phyloP scores from a whole-genome alignment of 1,140 invertebrate genomes.

The Bilobella aurantiaca region DNA sequence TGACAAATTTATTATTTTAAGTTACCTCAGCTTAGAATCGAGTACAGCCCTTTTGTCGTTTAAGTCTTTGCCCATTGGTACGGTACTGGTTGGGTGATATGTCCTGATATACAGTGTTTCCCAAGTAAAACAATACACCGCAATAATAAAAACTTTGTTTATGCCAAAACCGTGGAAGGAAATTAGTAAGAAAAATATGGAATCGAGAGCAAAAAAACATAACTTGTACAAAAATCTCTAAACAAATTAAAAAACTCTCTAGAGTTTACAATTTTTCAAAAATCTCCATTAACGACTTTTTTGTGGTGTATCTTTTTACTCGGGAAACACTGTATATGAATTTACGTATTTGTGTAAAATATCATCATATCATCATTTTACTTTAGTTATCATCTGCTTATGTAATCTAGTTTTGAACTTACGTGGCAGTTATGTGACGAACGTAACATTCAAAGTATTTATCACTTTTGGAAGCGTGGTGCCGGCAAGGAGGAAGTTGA shows the following conservation, averaged over 20 bases:
- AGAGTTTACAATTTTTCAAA: neutral
- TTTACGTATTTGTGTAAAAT: neutral
- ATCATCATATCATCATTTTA: neutral
- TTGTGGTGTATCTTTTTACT: no score
- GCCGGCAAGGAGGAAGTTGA: neutral
- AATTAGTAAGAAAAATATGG: no score
- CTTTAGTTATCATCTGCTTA: neutral
- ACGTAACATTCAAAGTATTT: neutral
- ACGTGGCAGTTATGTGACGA: neutral
- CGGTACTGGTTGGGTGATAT: slow-evolving; percentile 51
- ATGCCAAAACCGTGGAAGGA: no score
- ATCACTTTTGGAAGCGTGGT: neutral
- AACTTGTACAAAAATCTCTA: neutral
- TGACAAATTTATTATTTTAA: neutral
- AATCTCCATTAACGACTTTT: no score
- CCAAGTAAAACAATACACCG: no score
- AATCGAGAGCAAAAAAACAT: no score
- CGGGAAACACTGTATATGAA: no score
- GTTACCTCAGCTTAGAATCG: slow-evolving; percentile 37
- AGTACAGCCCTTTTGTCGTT: slow-evolving; percentile 44
- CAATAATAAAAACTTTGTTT: no score
- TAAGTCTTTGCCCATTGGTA: slow-evolving; percentile 66
- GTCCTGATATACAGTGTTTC: neutral
- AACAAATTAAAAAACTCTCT: neutral
- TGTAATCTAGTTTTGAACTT: neutral